phyloP scores from a whole-genome alignment of 2,797 vertebrate genomes.

The Podargus strigoides region DNA sequence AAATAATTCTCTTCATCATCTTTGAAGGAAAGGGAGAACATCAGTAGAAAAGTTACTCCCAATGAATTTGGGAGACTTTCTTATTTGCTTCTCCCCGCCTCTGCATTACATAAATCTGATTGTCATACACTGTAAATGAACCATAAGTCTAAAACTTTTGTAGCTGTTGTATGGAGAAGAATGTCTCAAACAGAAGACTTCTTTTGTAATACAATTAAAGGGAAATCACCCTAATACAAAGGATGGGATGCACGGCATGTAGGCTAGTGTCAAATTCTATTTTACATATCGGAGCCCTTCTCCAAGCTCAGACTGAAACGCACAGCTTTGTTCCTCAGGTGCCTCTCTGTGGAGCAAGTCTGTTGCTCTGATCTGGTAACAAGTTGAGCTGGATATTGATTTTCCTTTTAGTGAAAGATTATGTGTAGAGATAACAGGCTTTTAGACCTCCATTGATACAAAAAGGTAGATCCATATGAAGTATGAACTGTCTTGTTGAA shows the following conservation, averaged over 20 bases:
- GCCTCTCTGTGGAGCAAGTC: neutral
- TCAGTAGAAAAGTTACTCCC: neutral
- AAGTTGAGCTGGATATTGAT: neutral
- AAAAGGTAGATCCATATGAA: neutral
- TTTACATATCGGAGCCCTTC: rapidly evolving
- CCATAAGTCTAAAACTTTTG: neutral
- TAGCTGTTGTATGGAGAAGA: neutral
- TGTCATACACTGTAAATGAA: neutral
- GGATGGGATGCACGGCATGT: neutral
- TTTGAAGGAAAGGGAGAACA: neutral
- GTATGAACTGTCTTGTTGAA: neutral
- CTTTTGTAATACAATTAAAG: neutral
- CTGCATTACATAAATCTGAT: neutral
- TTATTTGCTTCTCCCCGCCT: neutral
- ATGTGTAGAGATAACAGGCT: neutral
- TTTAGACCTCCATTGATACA: neutral
- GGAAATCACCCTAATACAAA: neutral
- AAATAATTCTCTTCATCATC: neutral
- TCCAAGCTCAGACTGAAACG: neutral
- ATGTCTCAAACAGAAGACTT: neutral
- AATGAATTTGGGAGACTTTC: neutral
- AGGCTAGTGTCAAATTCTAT: neutral
- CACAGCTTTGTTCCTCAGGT: neutral
- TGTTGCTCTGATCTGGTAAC: neutral
- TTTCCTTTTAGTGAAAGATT: neutral